Base-by-base conservation (phyloP, 2,113 vertebrate genomes). In the Hippocampus comes region DNA sequence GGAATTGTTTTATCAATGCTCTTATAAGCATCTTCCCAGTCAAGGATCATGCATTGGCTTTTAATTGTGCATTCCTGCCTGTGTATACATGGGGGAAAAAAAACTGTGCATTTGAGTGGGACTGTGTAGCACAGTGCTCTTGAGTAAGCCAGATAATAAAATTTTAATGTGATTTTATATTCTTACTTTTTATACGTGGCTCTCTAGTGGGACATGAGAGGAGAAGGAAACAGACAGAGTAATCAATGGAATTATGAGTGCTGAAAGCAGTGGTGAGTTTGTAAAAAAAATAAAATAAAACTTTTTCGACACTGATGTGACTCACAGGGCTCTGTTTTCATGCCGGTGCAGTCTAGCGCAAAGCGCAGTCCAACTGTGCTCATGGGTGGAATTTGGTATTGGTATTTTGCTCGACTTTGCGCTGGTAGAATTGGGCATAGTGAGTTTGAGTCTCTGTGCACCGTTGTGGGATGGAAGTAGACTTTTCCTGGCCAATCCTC, bases 1-100 rank as follows among this genome's bases (percentile, higher is more conserved):
- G 85, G 87, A 92, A 90, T 89, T 86, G 86, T 89, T 91, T 91
- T 88, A 89, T 91, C 87, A 88, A 87, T 91, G 89, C 87, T 84
- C 91, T 90, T 88, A 90, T 88, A 66, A 38, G 82, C 34, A 4
- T 78, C 72, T 70, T 84, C 72, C 72, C 48, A 75, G 81, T 78
- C 12, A 68, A 23, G 66, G 18, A 25, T 41, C 34, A 38, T 20
- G 60, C 70, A 72, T 66, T 76, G 60, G 77, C 10, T 23, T 9
- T 42, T 75, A 25, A 51, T 25, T 72, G 63, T 59, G 77, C 65
- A 69, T 74, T 60, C 63, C 41, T 38, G 70, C 12, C 23, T 68
- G 74, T 9, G 51, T 53, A 53, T 53, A 9, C 7, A 7, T n/a
- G 51, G 5, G 72, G 74, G 77, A 11, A 57, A 72, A 48, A 43